phyloP scores from a whole-genome alignment of 2,888 invertebrate genomes.

The Dynastes tityus region DNA sequence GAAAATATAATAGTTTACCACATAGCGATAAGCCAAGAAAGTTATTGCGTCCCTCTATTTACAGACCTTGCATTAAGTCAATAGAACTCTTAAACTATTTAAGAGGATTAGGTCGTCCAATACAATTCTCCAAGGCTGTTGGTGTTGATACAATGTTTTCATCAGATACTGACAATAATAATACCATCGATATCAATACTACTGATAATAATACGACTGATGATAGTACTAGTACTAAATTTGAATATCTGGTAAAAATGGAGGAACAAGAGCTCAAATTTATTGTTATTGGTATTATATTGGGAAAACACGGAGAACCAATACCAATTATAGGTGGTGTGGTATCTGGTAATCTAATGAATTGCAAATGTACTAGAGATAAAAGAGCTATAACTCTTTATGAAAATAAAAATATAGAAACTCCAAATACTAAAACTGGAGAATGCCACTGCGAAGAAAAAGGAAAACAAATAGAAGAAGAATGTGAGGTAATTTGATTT shows the following conservation, averaged over 20 bases:
- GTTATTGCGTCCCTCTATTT: conserved; percentile 57
- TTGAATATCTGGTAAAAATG: conserved; percentile 18
- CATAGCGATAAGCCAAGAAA: conserved; percentile 49
- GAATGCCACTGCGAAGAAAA: conserved; percentile 28
- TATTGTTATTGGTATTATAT: conserved; percentile 47
- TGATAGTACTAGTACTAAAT: background rate
- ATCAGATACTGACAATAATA: conserved; percentile 43
- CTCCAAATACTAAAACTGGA: background rate
- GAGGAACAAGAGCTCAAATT: conserved; percentile 16
- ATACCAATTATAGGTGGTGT: conserved; percentile 48
- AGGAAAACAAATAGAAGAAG: conserved; percentile 8
- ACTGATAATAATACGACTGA: background rate
- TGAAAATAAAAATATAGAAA: background rate
- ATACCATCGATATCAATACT: background rate
- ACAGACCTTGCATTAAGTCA: conserved; percentile 52
- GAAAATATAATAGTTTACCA: conserved; percentile 56
- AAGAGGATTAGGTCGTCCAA: background rate
- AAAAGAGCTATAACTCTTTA: background rate
- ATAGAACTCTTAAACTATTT: background rate
- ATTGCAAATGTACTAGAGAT: conserved; percentile 26
- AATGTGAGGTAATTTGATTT: background rate
- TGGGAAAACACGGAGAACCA: conserved; percentile 23
- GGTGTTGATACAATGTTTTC: conserved; percentile 34
- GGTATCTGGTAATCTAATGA: background rate
- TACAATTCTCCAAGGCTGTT: conserved; percentile 1